Percentiles rank a stretch among this genome's conserved stretches.
Evolutionary conservation across 92 coral and sea anemone genomes (phyloP).

Genomic region (Pocillopora grandis): DNA sequence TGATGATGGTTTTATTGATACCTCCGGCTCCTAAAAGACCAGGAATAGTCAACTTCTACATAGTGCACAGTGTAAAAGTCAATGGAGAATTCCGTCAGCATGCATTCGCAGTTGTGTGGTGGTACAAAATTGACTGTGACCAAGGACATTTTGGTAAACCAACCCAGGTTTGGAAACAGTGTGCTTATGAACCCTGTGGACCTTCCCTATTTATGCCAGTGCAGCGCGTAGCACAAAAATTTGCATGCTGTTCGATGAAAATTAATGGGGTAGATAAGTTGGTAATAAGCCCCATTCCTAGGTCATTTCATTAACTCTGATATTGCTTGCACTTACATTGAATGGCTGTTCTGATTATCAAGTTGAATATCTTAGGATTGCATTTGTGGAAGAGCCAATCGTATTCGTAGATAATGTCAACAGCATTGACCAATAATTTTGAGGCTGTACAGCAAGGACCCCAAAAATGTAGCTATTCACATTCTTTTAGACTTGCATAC

Average conservation of each 20-base stretch:
- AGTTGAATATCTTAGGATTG: too few relatives aligned
- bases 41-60: conserved; percentile 42
- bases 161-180: conserved; percentile 27
- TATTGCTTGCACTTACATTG: too few relatives aligned
- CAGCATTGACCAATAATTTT: too few relatives aligned
- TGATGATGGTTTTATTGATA: conserved; percentile 33
- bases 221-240: conserved; percentile 39
- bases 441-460: too few relatives aligned
- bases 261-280: conserved; percentile 30
- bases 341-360: too few relatives aligned
- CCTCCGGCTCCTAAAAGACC: conserved; percentile 34
- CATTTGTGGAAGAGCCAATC: too few relatives aligned
- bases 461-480: too few relatives aligned
- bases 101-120: conserved; percentile 33
- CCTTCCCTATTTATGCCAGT: conserved; percentile 47
- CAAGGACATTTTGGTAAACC: conserved; percentile 29
- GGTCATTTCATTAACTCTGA: too few relatives aligned
- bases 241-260: conserved; percentile 28
- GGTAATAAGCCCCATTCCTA: conserved; percentile 40
- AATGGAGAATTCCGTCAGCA: conserved; percentile 20
- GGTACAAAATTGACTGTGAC: conserved; percentile 41
- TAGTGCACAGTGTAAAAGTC: conserved; percentile 28
- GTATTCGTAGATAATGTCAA: too few relatives aligned
- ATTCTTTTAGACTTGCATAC: too few relatives aligned
- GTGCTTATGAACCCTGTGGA: conserved; percentile 40